phyloP scores from a whole-genome alignment of 1,140 invertebrate genomes.

The Drosophila willistoni region DNA sequence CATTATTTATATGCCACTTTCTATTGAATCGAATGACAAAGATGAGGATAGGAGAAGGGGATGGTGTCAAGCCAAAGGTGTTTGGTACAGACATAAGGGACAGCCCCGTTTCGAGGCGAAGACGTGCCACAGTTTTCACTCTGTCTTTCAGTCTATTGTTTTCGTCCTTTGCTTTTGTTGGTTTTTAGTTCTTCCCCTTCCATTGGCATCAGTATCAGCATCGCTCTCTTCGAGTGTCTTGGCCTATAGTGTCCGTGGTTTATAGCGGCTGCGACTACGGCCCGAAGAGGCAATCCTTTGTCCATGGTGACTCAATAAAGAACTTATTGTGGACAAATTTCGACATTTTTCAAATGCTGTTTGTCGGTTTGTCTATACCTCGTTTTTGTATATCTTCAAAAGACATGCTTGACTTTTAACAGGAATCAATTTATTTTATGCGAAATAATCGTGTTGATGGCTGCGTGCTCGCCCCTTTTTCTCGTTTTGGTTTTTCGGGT shows the following conservation, averaged over 20 bases:
- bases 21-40: conserved; percentile 58
- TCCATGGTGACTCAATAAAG: conserved; percentile 76
- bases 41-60: conserved; percentile 45
- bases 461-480: conserved; percentile 79
- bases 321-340: conserved; percentile 82
- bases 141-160: conserved; percentile 36
- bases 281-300: conserved; percentile 65
- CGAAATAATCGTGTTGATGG: conserved; percentile 83
- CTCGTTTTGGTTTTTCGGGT: conserved; percentile 40
- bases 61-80: conserved; percentile 76
- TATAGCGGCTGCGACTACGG: background rate
- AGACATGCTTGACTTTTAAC: conserved; percentile 81
- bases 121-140: conserved; percentile 69
- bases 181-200: conserved; percentile 29
- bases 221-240: conserved; percentile 60
- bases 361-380: conserved; percentile 56
- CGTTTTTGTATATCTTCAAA: conserved; percentile 45
- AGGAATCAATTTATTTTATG: conserved; percentile 83
- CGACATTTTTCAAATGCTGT: conserved; percentile 75
- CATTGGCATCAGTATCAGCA: conserved; percentile 1
- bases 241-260: conserved; percentile 61
- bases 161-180: conserved; percentile 55
- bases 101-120: conserved; percentile 42
- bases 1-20: conserved; percentile 78
- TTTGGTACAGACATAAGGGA: conserved; percentile 40